Evolutionary conservation across 1,140 invertebrate genomes (phyloP).

Genomic region (Drosophila subpulchrella): DNA sequence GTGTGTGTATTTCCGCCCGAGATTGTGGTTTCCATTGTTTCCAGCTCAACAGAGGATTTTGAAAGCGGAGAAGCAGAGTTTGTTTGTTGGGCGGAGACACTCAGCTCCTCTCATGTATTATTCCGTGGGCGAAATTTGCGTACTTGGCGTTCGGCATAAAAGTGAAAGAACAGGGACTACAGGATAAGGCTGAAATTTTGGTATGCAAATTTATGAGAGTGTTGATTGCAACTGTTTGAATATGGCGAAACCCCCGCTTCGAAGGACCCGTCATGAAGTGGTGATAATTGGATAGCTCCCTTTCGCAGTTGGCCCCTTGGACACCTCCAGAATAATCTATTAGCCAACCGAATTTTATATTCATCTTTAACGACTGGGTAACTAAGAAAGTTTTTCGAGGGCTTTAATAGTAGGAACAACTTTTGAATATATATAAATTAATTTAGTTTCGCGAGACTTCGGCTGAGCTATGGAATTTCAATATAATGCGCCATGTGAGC

Average conservation of each 20-base stretch:
- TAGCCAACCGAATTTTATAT: slow-evolving; percentile 54
- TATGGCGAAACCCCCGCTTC: slow-evolving; percentile 10
- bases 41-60: slow-evolving; percentile 58
- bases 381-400: slow-evolving; percentile 31
- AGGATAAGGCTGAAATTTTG: slow-evolving; percentile 66
- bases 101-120: slow-evolving; percentile 65
- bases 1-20: slow-evolving; percentile 7
- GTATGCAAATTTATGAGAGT: slow-evolving; percentile 80
- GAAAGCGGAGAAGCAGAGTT: slow-evolving; percentile 8
- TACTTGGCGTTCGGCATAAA: slow-evolving; percentile 62
- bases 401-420: slow-evolving; percentile 12
- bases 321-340: slow-evolving; percentile 68
- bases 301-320: slow-evolving; percentile 24
- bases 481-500: slow-evolving; percentile 65
- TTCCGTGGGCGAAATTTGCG: slow-evolving; percentile 69
- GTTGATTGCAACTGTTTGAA: slow-evolving; percentile 76
- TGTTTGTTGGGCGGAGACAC: slow-evolving; percentile 14
- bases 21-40: slow-evolving; percentile 38
- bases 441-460: slow-evolving; percentile 57
- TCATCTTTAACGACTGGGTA: slow-evolving; percentile 46
- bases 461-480: slow-evolving; percentile 74
- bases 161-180: slow-evolving; percentile 41
- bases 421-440: slow-evolving; percentile 73
- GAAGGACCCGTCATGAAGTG: slow-evolving; percentile 23
- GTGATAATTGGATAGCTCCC: slow-evolving; percentile 32